Percentiles rank a stretch among this genome's conserved stretches.
phyloP scores from a whole-genome alignment of 1,140 invertebrate genomes.

The Eciton burchellii region DNA sequence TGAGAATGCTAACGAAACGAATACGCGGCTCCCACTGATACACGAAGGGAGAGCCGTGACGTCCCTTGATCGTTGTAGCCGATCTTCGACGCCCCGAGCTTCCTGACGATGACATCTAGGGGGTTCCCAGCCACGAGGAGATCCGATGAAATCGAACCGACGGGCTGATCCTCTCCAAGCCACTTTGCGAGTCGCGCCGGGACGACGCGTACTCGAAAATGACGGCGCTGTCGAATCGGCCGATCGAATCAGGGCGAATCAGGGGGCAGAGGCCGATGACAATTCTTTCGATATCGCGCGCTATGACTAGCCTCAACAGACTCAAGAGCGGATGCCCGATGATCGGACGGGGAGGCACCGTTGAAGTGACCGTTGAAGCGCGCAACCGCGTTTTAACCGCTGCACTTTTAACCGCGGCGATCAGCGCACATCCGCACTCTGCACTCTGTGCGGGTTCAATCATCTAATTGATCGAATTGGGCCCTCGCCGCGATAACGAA shows the following conservation, averaged over 20 bases:
- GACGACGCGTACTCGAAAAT: slow-evolving; percentile 59
- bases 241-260: slow-evolving; percentile 50
- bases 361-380: slow-evolving; percentile 78
- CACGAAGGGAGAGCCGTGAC: slow-evolving; percentile 15
- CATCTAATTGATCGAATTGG: slow-evolving; percentile 71
- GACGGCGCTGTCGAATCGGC: slow-evolving; percentile 65
- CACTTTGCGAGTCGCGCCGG: slow-evolving; percentile 60
- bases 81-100: slow-evolving; percentile 33
- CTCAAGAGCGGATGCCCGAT: too few relatives aligned
- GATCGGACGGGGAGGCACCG: slow-evolving; percentile 73
- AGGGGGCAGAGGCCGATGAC: background rate
- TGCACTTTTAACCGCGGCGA: slow-evolving; percentile 17
- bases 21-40: too few relatives aligned
- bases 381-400: slow-evolving; percentile 75
- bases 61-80: slow-evolving; percentile 38
- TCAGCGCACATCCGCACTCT: slow-evolving; percentile 22
- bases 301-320: slow-evolving; percentile 25
- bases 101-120: slow-evolving; percentile 70
- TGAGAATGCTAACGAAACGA: slow-evolving; percentile 19
- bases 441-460: slow-evolving; percentile 48
- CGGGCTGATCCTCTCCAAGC: slow-evolving; percentile 62
- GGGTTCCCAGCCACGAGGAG: slow-evolving; percentile 56
- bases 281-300: slow-evolving; percentile 54
- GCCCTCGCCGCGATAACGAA: slow-evolving; percentile 65
- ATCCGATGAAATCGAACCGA: slow-evolving; percentile 70